Percentiles rank a stretch among this genome's conserved stretches.
Evolutionary conservation across 1,140 invertebrate genomes (phyloP).

Genomic region (Atta cephalotes): DNA sequence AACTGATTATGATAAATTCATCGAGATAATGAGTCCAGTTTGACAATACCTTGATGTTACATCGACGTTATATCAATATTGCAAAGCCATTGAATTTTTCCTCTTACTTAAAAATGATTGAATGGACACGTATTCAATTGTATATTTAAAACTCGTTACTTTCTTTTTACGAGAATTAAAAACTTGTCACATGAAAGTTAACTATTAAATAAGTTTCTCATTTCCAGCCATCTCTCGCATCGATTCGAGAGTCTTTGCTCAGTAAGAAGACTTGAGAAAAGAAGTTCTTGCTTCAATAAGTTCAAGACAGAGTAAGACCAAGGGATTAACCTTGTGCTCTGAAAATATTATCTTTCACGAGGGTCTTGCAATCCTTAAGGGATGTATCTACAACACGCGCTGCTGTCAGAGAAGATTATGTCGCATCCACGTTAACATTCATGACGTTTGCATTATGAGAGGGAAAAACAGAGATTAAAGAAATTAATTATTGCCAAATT

Average conservation of each 20-base stretch:
- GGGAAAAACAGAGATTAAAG: background rate
- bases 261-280: slow-evolving; percentile 14
- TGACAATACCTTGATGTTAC: slow-evolving; percentile 16
- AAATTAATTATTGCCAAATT: slow-evolving; percentile 38
- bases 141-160: background rate
- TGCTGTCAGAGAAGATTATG: slow-evolving; percentile 22
- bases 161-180: background rate
- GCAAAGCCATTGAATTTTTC: background rate
- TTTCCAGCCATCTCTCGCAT: background rate
- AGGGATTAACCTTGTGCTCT: slow-evolving; percentile 58
- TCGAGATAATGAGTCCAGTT: slow-evolving; percentile 47
- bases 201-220: background rate
- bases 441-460: slow-evolving; percentile 37
- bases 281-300: slow-evolving; percentile 54
- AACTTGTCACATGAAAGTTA: background rate
- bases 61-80: background rate
- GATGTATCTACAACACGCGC: slow-evolving; percentile 31
- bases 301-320: slow-evolving; percentile 37
- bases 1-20: slow-evolving; percentile 72
- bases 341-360: slow-evolving; percentile 53
- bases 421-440: slow-evolving; percentile 19
- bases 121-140: background rate
- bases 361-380: slow-evolving; percentile 39
- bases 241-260: background rate
- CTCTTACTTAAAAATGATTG: background rate